A percentile compares a stretch with the other conserved stretches of the same genome.
phyloP scores from a whole-genome alignment of 2,113 vertebrate genomes.

The Sander vitreus region DNA sequence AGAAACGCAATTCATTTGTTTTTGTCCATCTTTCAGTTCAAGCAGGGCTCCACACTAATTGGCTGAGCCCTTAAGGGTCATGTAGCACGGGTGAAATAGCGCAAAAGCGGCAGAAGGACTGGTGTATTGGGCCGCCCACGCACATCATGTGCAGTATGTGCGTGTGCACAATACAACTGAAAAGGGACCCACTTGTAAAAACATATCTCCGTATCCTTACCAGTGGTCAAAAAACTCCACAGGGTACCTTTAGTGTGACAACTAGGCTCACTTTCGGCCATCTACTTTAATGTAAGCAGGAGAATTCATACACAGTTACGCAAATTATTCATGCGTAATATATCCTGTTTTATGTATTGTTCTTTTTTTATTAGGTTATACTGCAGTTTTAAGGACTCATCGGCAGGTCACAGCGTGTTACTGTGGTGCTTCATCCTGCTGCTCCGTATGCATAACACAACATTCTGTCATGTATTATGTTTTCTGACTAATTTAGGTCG shows the following conservation, averaged over 20 bases:
- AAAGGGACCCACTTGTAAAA: no score
- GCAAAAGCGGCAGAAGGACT: no score
- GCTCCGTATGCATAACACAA: background rate
- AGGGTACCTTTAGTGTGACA: background rate
- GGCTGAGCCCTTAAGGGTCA: no score
- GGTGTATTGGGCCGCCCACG: no score
- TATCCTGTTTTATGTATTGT: background rate
- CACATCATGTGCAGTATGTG: no score
- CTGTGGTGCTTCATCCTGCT: background rate
- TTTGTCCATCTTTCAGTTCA: no score
- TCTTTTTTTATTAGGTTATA: background rate
- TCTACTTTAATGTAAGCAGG: no score
- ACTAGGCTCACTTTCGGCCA: background rate
- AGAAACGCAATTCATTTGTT: no score
- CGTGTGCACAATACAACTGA: no score
- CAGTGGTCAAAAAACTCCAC: background rate
- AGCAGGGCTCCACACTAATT: no score
- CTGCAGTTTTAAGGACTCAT: background rate
- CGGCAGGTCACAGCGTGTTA: background rate
- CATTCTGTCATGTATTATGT: background rate
- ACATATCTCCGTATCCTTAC: background rate
- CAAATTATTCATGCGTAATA: background rate
- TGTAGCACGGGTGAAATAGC: no score
- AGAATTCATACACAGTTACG: no score
- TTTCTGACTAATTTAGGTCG: conserved; percentile 85